Percentiles rank a stretch among this genome's conserved stretches.
Conservation (phyloP, 2,113 vertebrate genomes). For the Synchiropus splendidus region DNA sequence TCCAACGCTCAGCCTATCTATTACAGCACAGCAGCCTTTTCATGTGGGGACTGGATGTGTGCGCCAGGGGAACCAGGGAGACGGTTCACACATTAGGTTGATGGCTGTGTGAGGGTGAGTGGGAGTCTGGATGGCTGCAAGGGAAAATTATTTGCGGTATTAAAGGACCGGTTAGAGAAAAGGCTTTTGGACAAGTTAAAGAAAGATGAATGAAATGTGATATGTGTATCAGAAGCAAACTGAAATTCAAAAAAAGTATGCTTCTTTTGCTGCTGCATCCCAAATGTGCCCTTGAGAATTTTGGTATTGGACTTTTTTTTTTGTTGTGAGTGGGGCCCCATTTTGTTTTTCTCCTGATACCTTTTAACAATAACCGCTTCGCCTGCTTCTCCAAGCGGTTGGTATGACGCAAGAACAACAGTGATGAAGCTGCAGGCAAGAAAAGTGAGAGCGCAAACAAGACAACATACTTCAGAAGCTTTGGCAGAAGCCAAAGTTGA, state of each 20-base stretch:
- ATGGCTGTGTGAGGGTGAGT: slow-evolving; percentile 40
- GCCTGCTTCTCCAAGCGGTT: too few species aligned
- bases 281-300: not conserved
- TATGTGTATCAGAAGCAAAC: slow-evolving; percentile 8
- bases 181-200: slow-evolving; percentile 6
- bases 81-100: slow-evolving; percentile 25
- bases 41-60: slow-evolving; percentile 27
- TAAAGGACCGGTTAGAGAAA: slow-evolving; percentile 11
- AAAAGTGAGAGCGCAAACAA: too few species aligned
- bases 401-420: too few species aligned
- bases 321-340: too few species aligned
- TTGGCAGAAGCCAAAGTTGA: too few species aligned
- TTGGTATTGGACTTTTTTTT: too few species aligned
- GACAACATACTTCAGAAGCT: too few species aligned
- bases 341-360: too few species aligned
- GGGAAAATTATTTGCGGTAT: slow-evolving; percentile 33
- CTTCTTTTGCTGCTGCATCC: not conserved
- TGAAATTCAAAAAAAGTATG: slow-evolving; percentile 4
- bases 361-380: too few species aligned
- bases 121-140: slow-evolving; percentile 31
- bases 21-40: slow-evolving; percentile 22
- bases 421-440: too few species aligned
- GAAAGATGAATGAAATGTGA: slow-evolving; percentile 29
- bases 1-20: slow-evolving; percentile 38
- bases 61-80: slow-evolving; percentile 14